Conservation (phyloP, 2,797 vertebrate genomes). For the Propithecus perrieri region DNA sequence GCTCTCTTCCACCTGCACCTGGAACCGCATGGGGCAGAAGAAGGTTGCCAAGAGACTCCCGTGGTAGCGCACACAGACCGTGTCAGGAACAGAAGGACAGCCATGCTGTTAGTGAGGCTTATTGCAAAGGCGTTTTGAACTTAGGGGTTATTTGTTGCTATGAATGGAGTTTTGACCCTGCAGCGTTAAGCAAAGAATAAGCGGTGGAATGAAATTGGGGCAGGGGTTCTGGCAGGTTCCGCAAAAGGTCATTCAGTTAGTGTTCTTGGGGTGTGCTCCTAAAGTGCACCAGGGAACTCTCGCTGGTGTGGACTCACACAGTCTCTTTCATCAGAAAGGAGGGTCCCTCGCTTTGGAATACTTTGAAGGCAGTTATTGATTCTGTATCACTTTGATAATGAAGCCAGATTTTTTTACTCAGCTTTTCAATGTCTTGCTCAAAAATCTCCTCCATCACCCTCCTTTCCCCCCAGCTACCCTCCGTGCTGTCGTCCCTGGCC, state of each 20-base stretch:
- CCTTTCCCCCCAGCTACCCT: neutral
- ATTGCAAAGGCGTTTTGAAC: neutral
- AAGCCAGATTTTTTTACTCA: neutral
- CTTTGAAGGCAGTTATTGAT: neutral
- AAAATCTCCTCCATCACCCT: neutral
- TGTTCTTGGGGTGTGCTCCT: neutral
- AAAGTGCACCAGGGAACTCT: neutral
- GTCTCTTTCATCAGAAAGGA: neutral
- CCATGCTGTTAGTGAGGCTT: rapidly evolving
- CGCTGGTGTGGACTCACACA: rapidly evolving
- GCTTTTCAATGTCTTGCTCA: neutral
- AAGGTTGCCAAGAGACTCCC: rapidly evolving
- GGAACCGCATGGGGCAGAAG: rapidly evolving
- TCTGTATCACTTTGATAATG: rapidly evolving
- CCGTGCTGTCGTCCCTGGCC: neutral
- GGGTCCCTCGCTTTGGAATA: neutral
- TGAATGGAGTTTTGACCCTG: neutral
- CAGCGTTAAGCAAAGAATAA: neutral
- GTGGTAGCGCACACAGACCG: rapidly evolving
- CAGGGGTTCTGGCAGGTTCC: neutral
- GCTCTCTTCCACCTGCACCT: neutral
- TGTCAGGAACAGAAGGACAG: no score
- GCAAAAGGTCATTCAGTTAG: neutral
- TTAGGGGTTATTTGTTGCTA: neutral
- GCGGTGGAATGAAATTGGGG: neutral